Conservation (phyloP, 2,797 vertebrate species). For the Atherinosoma microstoma region DNA sequence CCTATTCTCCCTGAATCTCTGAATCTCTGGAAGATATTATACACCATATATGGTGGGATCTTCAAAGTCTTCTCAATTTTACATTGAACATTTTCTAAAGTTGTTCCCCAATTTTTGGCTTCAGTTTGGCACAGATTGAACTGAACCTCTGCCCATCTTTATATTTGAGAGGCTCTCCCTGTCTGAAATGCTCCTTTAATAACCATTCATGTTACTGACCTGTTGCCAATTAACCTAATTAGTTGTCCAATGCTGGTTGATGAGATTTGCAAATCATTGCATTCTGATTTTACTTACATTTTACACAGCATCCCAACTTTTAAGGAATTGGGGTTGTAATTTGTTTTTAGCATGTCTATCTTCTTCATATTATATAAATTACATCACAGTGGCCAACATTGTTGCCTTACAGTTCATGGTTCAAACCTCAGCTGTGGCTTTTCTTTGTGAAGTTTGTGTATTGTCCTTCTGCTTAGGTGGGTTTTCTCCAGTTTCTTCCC, state of each 20-base stretch:
- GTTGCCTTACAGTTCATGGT: background rate
- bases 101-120: too few relatives aligned
- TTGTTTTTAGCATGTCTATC: background rate
- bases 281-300: background rate
- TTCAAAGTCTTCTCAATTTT: too few relatives aligned
- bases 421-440: background rate
- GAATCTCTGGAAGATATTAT: too few relatives aligned
- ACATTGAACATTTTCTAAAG: too few relatives aligned
- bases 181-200: background rate
- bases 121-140: too few relatives aligned
- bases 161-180: background rate
- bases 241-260: background rate
- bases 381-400: background rate
- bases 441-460: background rate
- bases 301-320: background rate
- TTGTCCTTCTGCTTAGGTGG: background rate
- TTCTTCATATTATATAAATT: background rate
- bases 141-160: too few relatives aligned
- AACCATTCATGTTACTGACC: background rate
- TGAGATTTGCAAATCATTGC: too few relatives aligned
- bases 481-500: background rate
- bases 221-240: too few relatives aligned
- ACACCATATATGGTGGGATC: too few relatives aligned
- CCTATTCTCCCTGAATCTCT: too few relatives aligned
- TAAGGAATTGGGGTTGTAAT: background rate